Conservation (phyloP, 2,113 vertebrate species). For the Zeus faber region DNA sequence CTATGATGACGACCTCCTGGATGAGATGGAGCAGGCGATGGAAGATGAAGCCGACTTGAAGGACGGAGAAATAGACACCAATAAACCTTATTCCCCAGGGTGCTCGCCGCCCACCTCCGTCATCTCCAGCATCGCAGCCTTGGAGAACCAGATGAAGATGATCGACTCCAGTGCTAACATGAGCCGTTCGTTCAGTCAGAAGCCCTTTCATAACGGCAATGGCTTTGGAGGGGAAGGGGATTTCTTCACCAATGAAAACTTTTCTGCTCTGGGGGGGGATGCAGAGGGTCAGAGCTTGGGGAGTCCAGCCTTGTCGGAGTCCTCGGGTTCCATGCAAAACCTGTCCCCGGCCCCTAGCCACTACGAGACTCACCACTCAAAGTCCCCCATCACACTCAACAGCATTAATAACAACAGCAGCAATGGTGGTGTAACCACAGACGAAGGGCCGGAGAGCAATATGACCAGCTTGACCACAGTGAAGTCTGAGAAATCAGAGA, state of each 20-base stretch:
- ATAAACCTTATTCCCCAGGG: slow-evolving; percentile 81
- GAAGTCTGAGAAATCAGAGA: slow-evolving; percentile 95
- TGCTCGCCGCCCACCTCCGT: slow-evolving; percentile 88
- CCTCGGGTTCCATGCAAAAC: slow-evolving; percentile 89
- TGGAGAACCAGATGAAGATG: slow-evolving; percentile 99
- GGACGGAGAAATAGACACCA: slow-evolving; percentile 77
- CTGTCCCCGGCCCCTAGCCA: slow-evolving; percentile 89
- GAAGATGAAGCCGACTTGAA: slow-evolving; percentile 87
- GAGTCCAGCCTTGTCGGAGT: slow-evolving; percentile 92
- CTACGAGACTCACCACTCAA: slow-evolving; percentile 86
- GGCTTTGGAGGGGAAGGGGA: slow-evolving; percentile 88
- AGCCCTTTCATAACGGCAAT: slow-evolving; percentile 78
- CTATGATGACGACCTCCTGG: slow-evolving; percentile 88
- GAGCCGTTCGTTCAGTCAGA: slow-evolving; percentile 80
- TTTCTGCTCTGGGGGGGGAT: slow-evolving; percentile 84
- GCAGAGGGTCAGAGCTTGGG: slow-evolving; percentile 90
- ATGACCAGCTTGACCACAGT: slow-evolving; percentile 73
- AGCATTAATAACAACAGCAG: slow-evolving; percentile 60
- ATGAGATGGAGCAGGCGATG: slow-evolving; percentile 90
- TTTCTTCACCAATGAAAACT: slow-evolving; percentile 87
- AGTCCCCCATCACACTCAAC: slow-evolving; percentile 82
- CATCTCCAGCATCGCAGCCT: slow-evolving; percentile 94
- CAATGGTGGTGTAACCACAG: slow-evolving; percentile 58
- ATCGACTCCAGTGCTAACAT: slow-evolving; percentile 91
- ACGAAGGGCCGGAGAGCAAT: slow-evolving; percentile 80